Conservation (phyloP, 2,113 vertebrate species). For the Coptodon rendalli region DNA sequence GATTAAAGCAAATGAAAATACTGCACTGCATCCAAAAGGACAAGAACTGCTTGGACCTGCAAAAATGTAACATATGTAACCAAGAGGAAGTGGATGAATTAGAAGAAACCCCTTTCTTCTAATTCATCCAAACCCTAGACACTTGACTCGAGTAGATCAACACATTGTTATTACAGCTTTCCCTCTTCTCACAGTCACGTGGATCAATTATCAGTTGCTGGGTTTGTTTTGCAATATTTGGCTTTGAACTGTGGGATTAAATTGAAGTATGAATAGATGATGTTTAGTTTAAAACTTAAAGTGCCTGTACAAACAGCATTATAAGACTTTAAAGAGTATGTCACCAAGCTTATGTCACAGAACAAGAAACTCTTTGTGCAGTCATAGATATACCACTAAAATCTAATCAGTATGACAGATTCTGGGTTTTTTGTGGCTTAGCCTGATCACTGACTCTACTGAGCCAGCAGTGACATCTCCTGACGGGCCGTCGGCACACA, state of each 20-base stretch:
- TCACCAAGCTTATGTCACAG: background rate
- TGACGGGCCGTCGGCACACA: background rate
- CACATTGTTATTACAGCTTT: background rate
- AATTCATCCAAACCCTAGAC: background rate
- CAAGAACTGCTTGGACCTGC: background rate
- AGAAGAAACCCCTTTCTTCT: background rate
- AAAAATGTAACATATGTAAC: fast-evolving
- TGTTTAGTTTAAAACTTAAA: background rate
- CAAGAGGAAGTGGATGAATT: background rate
- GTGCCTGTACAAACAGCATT: fast-evolving
- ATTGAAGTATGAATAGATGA: background rate
- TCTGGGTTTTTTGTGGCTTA: background rate
- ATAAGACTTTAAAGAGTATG: background rate
- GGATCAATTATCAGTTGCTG: background rate
- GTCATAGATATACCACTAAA: background rate
- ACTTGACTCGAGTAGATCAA: background rate
- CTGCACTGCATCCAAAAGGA: background rate
- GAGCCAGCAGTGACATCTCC: background rate
- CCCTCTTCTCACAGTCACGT: background rate
- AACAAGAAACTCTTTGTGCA: background rate
- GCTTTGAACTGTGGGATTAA: background rate
- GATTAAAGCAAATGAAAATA: background rate
- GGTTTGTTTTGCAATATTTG: background rate
- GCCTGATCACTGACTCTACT: background rate
- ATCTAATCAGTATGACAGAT: fast-evolving